Percentiles rank a stretch among this genome's conserved stretches.
Evolutionary conservation across 2,797 vertebrate species (phyloP).

Genomic region (Epinephelus malabaricus): DNA sequence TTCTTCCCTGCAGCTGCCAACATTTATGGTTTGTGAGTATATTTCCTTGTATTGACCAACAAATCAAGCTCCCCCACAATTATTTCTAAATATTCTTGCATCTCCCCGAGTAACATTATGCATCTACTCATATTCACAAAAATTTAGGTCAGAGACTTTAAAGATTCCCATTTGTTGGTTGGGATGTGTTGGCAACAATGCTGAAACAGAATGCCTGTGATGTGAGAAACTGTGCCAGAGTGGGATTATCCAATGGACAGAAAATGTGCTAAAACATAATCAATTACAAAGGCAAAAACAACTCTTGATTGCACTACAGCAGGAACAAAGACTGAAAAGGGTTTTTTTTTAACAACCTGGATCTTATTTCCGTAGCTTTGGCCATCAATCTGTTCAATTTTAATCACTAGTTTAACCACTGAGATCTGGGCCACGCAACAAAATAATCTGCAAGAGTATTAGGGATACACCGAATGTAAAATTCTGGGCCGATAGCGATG

Average conservation of each 20-base stretch:
- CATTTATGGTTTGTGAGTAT: constrained; percentile 71
- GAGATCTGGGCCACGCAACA: constrained; percentile 37
- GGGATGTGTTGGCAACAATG: constrained; percentile 65
- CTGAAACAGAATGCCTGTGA: constrained; percentile 65
- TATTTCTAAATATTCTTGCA: constrained; percentile 53
- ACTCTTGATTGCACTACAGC: constrained; percentile 25
- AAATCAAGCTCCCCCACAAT: constrained; percentile 66
- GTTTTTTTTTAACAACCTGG: constrained; percentile 7
- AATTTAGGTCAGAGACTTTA: constrained; percentile 73
- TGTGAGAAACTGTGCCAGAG: constrained; percentile 65
- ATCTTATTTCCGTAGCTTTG: constrained; percentile 30
- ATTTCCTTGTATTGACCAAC: constrained; percentile 73
- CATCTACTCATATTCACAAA: constrained; percentile 47
- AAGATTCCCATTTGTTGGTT: constrained; percentile 68
- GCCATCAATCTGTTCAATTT: constrained; percentile 33
- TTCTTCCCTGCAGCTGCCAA: constrained; percentile 60
- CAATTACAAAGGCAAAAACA: constrained; percentile 63
- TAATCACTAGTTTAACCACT: constrained; percentile 12
- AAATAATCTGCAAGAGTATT: background rate
- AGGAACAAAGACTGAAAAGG: constrained; percentile 12
- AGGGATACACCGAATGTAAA: no score
- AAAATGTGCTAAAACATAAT: constrained; percentile 68
- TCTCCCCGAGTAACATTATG: constrained; percentile 46
- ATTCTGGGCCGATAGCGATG: no score
- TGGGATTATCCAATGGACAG: constrained; percentile 66